Conservation (phyloP, 2,113 vertebrate genomes). For the Oncorhynchus mykiss region DNA sequence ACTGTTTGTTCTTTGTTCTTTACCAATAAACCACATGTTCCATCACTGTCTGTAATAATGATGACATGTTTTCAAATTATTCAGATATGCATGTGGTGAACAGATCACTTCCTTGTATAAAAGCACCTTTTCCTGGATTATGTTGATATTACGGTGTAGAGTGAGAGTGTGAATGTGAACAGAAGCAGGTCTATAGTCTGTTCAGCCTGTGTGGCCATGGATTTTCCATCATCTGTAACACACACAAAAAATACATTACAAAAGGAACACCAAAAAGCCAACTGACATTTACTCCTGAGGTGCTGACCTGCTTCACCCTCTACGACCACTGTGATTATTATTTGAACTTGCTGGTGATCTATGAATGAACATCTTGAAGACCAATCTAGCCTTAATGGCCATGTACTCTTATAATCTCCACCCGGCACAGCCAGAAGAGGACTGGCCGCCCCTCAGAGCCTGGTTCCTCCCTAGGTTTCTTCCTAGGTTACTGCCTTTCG, state of each 20-base stretch:
- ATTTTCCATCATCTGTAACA: not conserved
- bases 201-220: constrained; percentile 3
- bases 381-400: no score
- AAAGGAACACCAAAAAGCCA: not conserved
- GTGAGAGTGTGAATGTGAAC: not conserved
- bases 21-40: not conserved
- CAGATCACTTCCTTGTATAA: constrained; percentile 7
- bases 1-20: not conserved
- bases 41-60: not conserved
- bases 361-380: no score
- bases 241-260: not conserved
- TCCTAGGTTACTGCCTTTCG: no score
- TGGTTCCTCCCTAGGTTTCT: no score
- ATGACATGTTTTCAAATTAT: not conserved
- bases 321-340: no score
- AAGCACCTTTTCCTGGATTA: constrained; percentile 9
- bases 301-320: no score
- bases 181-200: constrained; percentile 24
- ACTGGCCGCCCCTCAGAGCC: no score
- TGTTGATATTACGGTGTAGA: not conserved
- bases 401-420: no score
- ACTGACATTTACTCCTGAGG: not conserved
- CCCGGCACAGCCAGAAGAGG: no score
- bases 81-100: not conserved
- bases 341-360: no score